Evolutionary conservation across 2,113 vertebrate species (phyloP).

Genomic region (Glaucomys volans): DNA sequence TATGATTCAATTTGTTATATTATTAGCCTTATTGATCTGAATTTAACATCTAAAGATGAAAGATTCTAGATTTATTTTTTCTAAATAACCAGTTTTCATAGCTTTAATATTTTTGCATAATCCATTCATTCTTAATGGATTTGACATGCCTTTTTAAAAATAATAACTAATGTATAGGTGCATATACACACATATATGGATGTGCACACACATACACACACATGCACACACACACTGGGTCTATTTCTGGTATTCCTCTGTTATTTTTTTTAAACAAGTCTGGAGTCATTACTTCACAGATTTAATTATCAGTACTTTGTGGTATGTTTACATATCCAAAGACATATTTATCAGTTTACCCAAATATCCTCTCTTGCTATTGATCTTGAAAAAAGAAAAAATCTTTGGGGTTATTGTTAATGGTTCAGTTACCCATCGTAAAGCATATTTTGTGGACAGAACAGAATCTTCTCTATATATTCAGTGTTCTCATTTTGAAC

Average conservation of each 20-base stretch:
- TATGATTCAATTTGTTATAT: background rate
- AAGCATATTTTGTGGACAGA: conserved; percentile 29
- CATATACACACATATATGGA: background rate
- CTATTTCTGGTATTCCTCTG: background rate
- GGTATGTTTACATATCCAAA: background rate
- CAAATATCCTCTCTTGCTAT: background rate
- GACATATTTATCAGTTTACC: background rate
- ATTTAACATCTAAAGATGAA: conserved; percentile 33
- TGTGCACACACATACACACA: background rate
- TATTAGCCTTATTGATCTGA: background rate
- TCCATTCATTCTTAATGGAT: background rate
- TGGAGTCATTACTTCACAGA: background rate
- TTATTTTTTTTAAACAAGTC: conserved; percentile 36
- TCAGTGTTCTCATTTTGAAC: background rate
- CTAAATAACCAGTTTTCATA: background rate
- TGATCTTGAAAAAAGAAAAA: background rate
- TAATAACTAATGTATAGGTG: background rate
- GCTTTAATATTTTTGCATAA: background rate
- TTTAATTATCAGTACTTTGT: conserved; percentile 34
- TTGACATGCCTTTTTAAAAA: background rate
- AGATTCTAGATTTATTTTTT: background rate
- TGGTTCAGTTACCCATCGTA: background rate
- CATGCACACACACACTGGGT: background rate
- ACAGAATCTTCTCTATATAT: background rate
- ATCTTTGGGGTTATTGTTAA: conserved; percentile 30